These are phyloP conservation scores for Trididemnum nubilum DNA, from an alignment of 23 tunicate species.

Conservation along the genomic window DNA sequence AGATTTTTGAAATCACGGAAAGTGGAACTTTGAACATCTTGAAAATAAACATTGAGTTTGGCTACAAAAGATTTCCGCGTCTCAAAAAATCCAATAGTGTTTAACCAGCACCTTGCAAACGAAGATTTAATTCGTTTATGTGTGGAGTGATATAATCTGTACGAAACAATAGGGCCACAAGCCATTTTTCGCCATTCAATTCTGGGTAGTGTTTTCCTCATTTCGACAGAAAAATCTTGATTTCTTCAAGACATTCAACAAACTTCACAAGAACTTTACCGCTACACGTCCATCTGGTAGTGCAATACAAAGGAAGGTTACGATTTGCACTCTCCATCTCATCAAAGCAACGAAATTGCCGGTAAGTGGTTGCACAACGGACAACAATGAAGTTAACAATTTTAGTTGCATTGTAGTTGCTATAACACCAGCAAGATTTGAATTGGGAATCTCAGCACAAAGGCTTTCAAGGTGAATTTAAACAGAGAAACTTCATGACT, in stretches of 20 bases:
- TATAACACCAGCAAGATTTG: constrained; percentile 17
- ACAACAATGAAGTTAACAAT: constrained; percentile 35
- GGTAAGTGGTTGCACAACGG: constrained; percentile 51
- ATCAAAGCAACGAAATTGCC: constrained; percentile 44
- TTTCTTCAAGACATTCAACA: constrained; percentile 39
- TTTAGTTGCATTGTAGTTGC: constrained; percentile 23
- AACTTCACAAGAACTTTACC: constrained; percentile 42
- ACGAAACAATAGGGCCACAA: constrained; percentile 36
- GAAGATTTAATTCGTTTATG: constrained; percentile 47
- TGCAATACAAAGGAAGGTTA: constrained; percentile 22
- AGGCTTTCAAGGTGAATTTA: constrained; percentile 28
- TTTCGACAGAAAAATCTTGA: constrained; percentile 24
- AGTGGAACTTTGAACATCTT: constrained; percentile 43
- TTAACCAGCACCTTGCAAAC: constrained; percentile 41
- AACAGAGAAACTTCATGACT: constrained; percentile 38
- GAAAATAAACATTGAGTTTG: constrained; percentile 35
- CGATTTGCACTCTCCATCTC: constrained; percentile 43
- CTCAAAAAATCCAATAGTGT: constrained; percentile 42
- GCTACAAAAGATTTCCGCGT: too few species aligned
- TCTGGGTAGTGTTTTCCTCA: constrained; percentile 37
- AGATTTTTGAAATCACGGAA: constrained; percentile 49
- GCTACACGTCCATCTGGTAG: constrained; percentile 11
- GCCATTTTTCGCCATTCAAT: constrained; percentile 42
- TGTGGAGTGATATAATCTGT: constrained; percentile 33
- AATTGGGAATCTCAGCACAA: constrained; percentile 34